Base-by-base conservation (phyloP, 92 coral and sea anemone genomes). In the Palythoa grandiflora region DNA sequence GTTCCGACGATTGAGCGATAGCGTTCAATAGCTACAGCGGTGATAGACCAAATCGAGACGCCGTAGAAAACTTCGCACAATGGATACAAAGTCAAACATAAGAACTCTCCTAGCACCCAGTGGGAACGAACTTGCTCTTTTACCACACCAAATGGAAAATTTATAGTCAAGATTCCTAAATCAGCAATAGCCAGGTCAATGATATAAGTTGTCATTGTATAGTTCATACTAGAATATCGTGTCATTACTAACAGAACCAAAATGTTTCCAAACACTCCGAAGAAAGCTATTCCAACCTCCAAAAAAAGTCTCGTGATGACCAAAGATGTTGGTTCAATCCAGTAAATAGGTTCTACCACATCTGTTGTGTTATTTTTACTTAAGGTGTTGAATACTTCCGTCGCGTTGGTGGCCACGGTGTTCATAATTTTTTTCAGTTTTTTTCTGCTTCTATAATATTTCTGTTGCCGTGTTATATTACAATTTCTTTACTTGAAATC, bases 51-150 rank as follows among this genome's bases (percentile, higher is more conserved):
- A 1, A 78, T 40, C 2, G 83, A 78, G 2, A 57, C 83, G 1
- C 83, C 83, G 38, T 78, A 55, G 71, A 78, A 78, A 9, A 78
- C 83, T 38, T 78, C 83, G 37, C 83, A 54, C 51, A 78, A 35
- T 21, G 83, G 83, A n/a, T 78, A 35, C n/a, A 78, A 14, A 11
- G 83, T 38, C 51, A 78, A 40, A 38, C 83, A 78, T 35, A 78
- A 7, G n/a, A 78, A 78, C 51, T 55, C 51, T 13, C 83, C 83
- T 35, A 78, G 83, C 21, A 78, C 68, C 83, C 83, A 78, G 37
- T 78, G 83, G 47, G 50, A 6, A 28, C 28, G 36, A 38, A 78
- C 36, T 70, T 78, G 83, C 48, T 78, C 83, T 60, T 78, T 78
- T 54, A 78, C 8, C 13, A 78, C 83, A 3, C 53, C 83, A 35